Percentiles rank a stretch among this genome's conserved stretches.
These are phyloP conservation scores for Tenualosa thibaudeaui DNA, from an alignment of 2,797 vertebrate genomes.

Conservation along the genomic window DNA sequence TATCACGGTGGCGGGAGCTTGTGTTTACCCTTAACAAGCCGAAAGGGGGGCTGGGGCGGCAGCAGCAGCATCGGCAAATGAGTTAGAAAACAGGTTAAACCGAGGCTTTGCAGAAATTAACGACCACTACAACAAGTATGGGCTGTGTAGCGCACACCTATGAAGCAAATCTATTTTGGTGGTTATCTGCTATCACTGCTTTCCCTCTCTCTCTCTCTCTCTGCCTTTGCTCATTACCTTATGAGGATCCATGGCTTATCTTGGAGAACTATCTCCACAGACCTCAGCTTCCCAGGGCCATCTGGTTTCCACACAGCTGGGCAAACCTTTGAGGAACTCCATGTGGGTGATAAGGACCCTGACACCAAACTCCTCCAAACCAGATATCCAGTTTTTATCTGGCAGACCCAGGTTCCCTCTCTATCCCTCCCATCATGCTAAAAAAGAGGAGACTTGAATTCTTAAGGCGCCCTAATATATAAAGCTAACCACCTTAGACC, in stretches of 20 bases:
- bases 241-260: constrained; percentile 46
- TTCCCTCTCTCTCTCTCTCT: not conserved
- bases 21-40: constrained; percentile 48
- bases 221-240: not conserved
- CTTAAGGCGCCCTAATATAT: not conserved
- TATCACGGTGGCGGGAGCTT: constrained; percentile 46
- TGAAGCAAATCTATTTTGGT: constrained; percentile 8
- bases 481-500: not conserved
- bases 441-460: not conserved
- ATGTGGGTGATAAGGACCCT: constrained; percentile 38
- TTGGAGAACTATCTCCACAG: constrained; percentile 36
- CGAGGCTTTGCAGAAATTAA: not conserved
- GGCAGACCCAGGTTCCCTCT: constrained; percentile 26
- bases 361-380: constrained; percentile 35
- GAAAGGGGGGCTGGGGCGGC: constrained; percentile 27
- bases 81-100: not conserved
- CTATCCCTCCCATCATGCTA: not conserved
- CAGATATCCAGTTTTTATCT: constrained; percentile 35
- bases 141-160: not conserved
- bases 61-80: not conserved
- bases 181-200: not conserved
- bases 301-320: constrained; percentile 47
- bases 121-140: not conserved
- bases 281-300: constrained; percentile 41
- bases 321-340: constrained; percentile 38